Percentiles rank a stretch among this genome's conserved stretches.
Evolutionary conservation across 2,888 invertebrate species (phyloP).

Genomic region (Allacma fusca): DNA sequence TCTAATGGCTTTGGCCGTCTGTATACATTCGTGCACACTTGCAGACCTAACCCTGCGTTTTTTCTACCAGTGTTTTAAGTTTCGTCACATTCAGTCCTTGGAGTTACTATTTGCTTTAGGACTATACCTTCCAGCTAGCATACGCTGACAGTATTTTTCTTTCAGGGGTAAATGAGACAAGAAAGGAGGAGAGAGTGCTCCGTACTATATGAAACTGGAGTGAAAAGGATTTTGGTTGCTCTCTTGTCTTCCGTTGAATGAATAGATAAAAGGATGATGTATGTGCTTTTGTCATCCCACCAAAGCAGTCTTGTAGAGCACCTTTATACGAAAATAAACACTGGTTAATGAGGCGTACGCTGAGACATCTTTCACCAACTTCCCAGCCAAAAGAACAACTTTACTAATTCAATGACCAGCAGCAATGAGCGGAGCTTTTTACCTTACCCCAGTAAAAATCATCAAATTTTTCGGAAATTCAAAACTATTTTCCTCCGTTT

Average conservation of each 20-base stretch:
- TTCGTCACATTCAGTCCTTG: too few species aligned
- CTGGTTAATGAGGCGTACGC: conserved; percentile 49
- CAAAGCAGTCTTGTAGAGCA: conserved; percentile 33
- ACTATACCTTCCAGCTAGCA: not conserved
- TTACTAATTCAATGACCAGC: not conserved
- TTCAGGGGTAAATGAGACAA: conserved; percentile 1
- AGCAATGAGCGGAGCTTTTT: not conserved
- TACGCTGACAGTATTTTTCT: not conserved
- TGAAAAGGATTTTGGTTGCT: conserved; percentile 47
- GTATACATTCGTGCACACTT: not conserved
- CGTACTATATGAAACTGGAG: conserved; percentile 9
- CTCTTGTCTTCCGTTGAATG: conserved; percentile 35
- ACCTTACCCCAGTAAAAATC: not conserved
- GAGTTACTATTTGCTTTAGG: not conserved
- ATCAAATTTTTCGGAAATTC: not conserved
- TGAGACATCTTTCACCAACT: conserved; percentile 43
- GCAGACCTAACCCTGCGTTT: not conserved
- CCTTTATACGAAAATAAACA: conserved; percentile 48
- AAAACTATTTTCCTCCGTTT: not conserved
- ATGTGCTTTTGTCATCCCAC: conserved; percentile 45
- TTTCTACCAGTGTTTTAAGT: too few species aligned
- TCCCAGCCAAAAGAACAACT: conserved; percentile 31
- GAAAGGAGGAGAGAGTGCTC: not conserved
- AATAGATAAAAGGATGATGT: conserved; percentile 25
- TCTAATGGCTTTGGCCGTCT: not conserved